Evolutionary conservation across 2,797 vertebrate species (phyloP), one percentile per base, ranked within the genome.

Genomic region (Tinamus major): DNA sequence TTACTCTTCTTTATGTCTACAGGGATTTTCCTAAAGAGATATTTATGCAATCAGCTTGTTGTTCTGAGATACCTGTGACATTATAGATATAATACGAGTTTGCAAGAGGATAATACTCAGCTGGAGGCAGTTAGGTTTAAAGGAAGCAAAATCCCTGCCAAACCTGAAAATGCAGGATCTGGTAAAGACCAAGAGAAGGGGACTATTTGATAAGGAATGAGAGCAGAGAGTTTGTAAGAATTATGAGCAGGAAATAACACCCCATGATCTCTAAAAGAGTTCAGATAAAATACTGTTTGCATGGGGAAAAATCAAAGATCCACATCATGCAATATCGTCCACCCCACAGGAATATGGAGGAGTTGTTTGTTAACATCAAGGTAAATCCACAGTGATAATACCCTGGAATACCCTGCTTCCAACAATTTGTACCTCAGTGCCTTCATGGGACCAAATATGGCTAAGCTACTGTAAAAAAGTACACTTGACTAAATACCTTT

Each of bases 251-350:
- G 41, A 79, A 11, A 51, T 79, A 17, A 48, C 20, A 67, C 78
- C 35, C 48, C 29, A 68, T 23, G 24, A 39, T 64, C 56, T 89
- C 61, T 37, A 76, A 41, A 87, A 65, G 17, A 64, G 69, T 79
- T 90, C 87, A 93, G 75, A 85, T 93, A 89, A 12, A 89, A 81
- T 56, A 44, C 79, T 21, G 12, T 77, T 67, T 90, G 61, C 42
- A 63, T 27, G 69, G 56, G 51, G 51, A 89, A 92, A 51, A 68
- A 94, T 82, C 86, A 85, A 26, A 82, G 29, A 29, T 67, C 46
- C 56, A 55, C 70, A 86, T 46, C 77, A 76, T 55, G 72, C 64
- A 39, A 51, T 76, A 85, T 82, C 68, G 13, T 71, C 27, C 86
- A 13, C 89, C 68, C 39, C 31, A 18, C 75, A 77, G 42, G 51